These are phyloP conservation scores for Mallotus villosus DNA, from an alignment of 2,797 vertebrate genomes.

Conservation along the genomic window DNA sequence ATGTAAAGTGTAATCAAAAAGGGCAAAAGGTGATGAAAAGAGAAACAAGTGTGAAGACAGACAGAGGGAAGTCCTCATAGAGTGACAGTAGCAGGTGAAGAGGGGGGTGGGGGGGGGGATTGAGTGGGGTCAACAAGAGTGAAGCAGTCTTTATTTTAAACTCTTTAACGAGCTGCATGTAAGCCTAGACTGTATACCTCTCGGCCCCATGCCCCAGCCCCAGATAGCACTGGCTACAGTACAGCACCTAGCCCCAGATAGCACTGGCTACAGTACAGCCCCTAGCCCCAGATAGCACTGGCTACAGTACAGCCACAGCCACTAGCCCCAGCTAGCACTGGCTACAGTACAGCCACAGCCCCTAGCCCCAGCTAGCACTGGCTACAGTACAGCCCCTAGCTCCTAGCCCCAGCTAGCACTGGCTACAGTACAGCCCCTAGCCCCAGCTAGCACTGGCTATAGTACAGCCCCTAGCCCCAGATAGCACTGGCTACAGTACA, in stretches of 20 bases:
- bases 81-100: slow-evolving; percentile 4
- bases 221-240: no score
- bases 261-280: not conserved
- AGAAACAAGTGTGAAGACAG: not conserved
- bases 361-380: not conserved
- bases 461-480: no score
- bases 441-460: no score
- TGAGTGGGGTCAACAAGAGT: slow-evolving; percentile 54
- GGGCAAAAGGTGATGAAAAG: not conserved
- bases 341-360: no score
- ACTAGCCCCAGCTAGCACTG: not conserved
- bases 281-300: no score
- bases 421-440: no score
- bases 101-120: slow-evolving; percentile 27
- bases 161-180: slow-evolving; percentile 73
- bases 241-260: not conserved
- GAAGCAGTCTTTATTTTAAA: slow-evolving; percentile 76
- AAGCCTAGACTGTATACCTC: slow-evolving; percentile 38
- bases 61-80: not conserved
- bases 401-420: no score
- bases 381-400: no score
- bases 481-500: no score
- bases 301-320: not conserved
- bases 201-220: no score
- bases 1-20: not conserved